Base-by-base conservation (phyloP, 2,113 vertebrate species). In the Cyanistes caeruleus region DNA sequence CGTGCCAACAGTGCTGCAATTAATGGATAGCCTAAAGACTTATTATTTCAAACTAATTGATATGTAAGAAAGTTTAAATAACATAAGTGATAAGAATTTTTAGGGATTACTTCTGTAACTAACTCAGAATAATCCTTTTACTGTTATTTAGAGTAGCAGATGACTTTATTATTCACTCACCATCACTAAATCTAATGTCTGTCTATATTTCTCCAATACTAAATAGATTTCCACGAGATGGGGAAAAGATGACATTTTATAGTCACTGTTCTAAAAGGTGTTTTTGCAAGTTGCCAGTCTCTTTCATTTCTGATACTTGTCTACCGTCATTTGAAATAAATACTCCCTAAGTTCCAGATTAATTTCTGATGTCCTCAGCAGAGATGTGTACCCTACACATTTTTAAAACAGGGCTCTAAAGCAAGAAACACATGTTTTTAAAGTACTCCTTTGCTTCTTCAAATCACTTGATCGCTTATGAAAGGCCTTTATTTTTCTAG, bases 1-100 rank as follows among this genome's bases (percentile, higher is more conserved):
- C n/a, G 7, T 98, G 97, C 97, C 97, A 97, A 97, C 97, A 77
- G 97, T 87, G 96, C 95, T 97, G 98, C 98, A 98, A 98, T 98
- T 98, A 98, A 96, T 97, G 94, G 98, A 98, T 98, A 98, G 98
- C 98, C 98, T 98, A 98, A 98, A 98, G 98, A 97, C 97, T 98
- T 98, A 98, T 98, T 98, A 98, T 98, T 98, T 98, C 97, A 97
- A 98, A 98, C 96, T 98, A 98, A 98, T 97, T 98, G 98, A 97
- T 98, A 89, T 98, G 97, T 97, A 97, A 97, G 95, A 95, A 97
- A 97, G 97, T 97, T 98, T 98, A 98, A 98, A 97, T 98, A 98
- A 98, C 97, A 41, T 56, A 80, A 95, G 88, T 31, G 93, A 82
- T 92, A 96, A 82, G 86, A 95, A 97, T 48, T 92, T 96, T 94